Evolutionary conservation across 2,797 vertebrate genomes (phyloP).

Genomic region (Myotis planiceps): DNA sequence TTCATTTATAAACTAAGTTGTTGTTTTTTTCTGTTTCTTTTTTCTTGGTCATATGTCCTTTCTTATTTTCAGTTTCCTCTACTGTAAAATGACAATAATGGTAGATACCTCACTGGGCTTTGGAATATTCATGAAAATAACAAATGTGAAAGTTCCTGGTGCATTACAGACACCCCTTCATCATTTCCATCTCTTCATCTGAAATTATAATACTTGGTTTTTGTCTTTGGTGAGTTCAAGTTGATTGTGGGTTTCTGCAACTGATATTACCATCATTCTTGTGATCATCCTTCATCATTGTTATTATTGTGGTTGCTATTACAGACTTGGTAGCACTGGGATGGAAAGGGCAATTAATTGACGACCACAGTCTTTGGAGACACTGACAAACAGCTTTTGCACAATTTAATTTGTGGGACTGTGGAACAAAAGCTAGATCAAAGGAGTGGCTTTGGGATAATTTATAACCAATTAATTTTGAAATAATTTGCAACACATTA

Average conservation of each 20-base stretch:
- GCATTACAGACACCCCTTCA: not conserved
- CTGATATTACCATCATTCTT: not conserved
- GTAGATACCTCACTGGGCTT: not conserved
- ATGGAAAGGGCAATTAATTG: not conserved
- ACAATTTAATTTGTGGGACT: conserved; percentile 23
- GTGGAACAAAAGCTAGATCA: conserved; percentile 35
- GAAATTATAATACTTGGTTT: not conserved
- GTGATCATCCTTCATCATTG: not conserved
- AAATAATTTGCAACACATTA: not conserved
- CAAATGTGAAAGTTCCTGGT: not conserved
- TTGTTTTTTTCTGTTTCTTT: not conserved
- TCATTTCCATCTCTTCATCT: not conserved
- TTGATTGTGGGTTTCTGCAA: not conserved
- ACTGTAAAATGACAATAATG: not conserved
- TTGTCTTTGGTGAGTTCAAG: not conserved
- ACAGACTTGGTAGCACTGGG: not conserved
- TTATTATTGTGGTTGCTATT: not conserved
- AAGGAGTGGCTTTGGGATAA: conserved; percentile 20
- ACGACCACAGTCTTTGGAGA: not conserved
- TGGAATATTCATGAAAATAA: not conserved
- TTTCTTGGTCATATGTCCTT: not conserved
- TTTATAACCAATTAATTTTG: conserved; percentile 1
- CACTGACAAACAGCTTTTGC: conserved; percentile 41
- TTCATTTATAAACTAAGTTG: not conserved
- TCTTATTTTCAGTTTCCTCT: not conserved